These are phyloP conservation scores for Meandrina meandrites DNA, from an alignment of 92 coral and sea anemone species.

Conservation along the genomic window DNA sequence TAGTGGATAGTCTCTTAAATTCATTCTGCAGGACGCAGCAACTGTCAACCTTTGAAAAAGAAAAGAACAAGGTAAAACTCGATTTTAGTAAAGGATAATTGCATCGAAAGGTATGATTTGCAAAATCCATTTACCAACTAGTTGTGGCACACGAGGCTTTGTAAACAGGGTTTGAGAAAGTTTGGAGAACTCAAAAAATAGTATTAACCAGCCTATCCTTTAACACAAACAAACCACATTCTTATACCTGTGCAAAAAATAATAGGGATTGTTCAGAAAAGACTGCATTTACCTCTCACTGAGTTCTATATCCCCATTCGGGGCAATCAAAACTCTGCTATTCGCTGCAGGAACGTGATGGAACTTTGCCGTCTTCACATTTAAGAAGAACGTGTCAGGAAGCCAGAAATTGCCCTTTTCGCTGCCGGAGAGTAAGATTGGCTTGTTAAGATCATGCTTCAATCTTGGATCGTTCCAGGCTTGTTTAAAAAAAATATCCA, in stretches of 20 bases:
- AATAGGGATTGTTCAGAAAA: background rate
- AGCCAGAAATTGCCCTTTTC: constrained; percentile 84
- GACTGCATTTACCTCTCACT: constrained; percentile 73
- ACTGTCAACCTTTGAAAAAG: constrained; percentile 69
- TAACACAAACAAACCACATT: background rate
- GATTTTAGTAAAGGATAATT: no score
- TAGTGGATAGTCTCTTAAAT: constrained; percentile 86
- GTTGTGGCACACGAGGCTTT: background rate
- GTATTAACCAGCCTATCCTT: background rate
- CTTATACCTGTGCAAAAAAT: background rate
- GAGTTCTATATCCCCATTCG: constrained; percentile 82
- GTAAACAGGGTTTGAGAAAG: background rate
- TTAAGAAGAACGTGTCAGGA: constrained; percentile 94
- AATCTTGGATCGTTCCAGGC: constrained; percentile 95
- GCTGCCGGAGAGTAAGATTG: constrained; percentile 79
- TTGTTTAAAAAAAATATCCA: constrained; percentile 95
- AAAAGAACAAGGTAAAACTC: background rate
- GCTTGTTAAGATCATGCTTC: constrained; percentile 55
- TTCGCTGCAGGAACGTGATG: constrained; percentile 87
- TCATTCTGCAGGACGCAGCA: constrained; percentile 91
- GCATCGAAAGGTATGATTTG: no score
- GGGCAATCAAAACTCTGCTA: constrained; percentile 74
- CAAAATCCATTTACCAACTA: background rate
- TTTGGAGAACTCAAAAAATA: background rate
- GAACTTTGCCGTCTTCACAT: constrained; percentile 88